Conservation (phyloP, 2,888 invertebrate species). For the Hydrotaea diabolus region DNA sequence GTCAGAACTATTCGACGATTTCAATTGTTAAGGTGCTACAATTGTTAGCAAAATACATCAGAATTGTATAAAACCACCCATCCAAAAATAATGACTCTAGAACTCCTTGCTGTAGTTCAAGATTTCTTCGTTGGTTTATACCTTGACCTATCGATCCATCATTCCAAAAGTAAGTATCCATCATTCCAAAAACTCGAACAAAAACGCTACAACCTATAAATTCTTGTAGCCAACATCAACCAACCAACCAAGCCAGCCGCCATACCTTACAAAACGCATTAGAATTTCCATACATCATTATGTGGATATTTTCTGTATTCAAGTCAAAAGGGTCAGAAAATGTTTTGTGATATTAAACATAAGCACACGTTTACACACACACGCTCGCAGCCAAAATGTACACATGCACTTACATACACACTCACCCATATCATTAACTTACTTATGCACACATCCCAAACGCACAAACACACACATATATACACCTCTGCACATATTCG, state of each 20-base stretch:
- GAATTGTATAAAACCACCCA: no score
- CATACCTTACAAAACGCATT: constrained; percentile 19
- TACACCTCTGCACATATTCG: background rate
- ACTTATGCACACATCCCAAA: constrained; percentile 1
- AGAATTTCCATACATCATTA: constrained; percentile 8
- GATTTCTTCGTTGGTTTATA: no score
- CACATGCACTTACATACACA: background rate
- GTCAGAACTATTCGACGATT: no score
- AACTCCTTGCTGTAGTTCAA: no score
- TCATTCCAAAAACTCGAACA: background rate
- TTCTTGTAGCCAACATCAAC: background rate
- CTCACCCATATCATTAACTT: background rate
- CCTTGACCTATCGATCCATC: no score
- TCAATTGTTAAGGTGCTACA: no score
- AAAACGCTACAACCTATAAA: background rate
- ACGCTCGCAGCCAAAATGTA: background rate
- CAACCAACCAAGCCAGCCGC: background rate
- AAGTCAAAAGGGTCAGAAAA: constrained; percentile 41
- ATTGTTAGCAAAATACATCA: no score
- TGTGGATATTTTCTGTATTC: background rate
- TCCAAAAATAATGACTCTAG: no score
- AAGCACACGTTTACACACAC: background rate
- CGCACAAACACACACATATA: background rate
- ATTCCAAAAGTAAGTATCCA: no score
- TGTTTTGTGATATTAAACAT: constrained; percentile 11